Conservation (phyloP, 2,797 vertebrate genomes). For the Odontamblyopus rebecca region DNA sequence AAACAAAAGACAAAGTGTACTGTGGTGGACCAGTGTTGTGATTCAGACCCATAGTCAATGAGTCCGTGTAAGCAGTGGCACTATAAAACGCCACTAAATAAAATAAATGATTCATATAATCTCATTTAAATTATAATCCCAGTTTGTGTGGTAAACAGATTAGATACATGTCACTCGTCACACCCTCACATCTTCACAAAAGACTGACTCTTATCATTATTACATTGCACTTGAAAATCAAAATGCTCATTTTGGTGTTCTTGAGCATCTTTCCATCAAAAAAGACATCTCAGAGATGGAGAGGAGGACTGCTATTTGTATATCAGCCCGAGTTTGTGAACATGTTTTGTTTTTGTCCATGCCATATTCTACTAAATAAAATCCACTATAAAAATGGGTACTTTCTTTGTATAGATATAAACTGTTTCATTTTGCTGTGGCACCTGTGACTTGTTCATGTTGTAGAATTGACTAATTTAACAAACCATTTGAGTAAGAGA, state of each 20-base stretch:
- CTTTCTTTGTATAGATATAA: neutral
- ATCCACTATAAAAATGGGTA: constrained; percentile 35
- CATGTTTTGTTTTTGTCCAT: constrained; percentile 67
- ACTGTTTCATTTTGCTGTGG: neutral
- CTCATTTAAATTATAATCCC: constrained; percentile 27
- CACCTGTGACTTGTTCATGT: neutral
- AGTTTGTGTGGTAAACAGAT: constrained; percentile 10
- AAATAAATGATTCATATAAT: constrained; percentile 1
- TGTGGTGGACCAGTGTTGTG: constrained; percentile 21
- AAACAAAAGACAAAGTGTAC: neutral
- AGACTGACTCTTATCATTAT: constrained; percentile 32
- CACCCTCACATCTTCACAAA: constrained; percentile 13
- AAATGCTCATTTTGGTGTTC: constrained; percentile 53
- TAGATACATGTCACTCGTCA: neutral
- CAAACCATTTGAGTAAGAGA: neutral
- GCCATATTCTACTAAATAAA: constrained; percentile 74
- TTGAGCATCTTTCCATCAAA: constrained; percentile 47
- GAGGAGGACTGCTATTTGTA: constrained; percentile 41
- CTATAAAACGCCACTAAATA: constrained; percentile 19
- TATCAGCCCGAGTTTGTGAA: constrained; percentile 60
- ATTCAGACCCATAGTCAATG: constrained; percentile 11
- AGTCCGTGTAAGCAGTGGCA: constrained; percentile 8
- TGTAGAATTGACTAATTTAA: neutral
- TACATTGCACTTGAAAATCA: constrained; percentile 68
- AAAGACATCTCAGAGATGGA: constrained; percentile 26